These are phyloP conservation scores for Drosophila recens DNA, from an alignment of 2,888 invertebrate genomes.

Conservation along the genomic window DNA sequence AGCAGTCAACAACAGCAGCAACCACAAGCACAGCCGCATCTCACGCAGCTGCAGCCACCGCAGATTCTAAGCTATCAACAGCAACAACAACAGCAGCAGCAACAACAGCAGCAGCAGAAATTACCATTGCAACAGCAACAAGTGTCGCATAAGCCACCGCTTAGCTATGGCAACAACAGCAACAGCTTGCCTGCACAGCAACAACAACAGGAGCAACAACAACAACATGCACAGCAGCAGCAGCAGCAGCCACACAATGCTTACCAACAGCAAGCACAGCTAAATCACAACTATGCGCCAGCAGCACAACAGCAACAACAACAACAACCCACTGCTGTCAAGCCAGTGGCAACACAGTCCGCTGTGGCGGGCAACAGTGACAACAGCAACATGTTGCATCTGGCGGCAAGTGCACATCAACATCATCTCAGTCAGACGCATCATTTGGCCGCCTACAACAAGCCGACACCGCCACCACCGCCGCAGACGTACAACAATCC, in stretches of 20 bases:
- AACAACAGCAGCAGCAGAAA: slow-evolving; percentile 52
- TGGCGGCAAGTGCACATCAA: slow-evolving; percentile 65
- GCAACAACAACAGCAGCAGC: slow-evolving; percentile 47
- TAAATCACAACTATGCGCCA: slow-evolving; percentile 58
- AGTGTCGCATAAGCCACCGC: slow-evolving; percentile 48
- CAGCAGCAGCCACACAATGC: slow-evolving; percentile 45
- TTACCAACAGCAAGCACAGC: slow-evolving; percentile 48
- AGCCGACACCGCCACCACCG: slow-evolving; percentile 80
- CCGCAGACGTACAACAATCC: slow-evolving; percentile 83
- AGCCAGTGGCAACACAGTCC: slow-evolving; percentile 58
- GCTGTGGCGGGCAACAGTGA: slow-evolving; percentile 44
- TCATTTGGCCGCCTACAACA: slow-evolving; percentile 83
- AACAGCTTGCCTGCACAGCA: slow-evolving; percentile 43
- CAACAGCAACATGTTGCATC: slow-evolving; percentile 70
- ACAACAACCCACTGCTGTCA: slow-evolving; percentile 51
- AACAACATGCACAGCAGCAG: slow-evolving; percentile 41
- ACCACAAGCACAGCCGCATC: slow-evolving; percentile 67
- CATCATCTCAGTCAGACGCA: slow-evolving; percentile 83
- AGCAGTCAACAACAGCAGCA: slow-evolving; percentile 53
- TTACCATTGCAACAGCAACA: slow-evolving; percentile 48
- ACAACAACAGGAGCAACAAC: slow-evolving; percentile 38
- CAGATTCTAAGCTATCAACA: slow-evolving; percentile 58
- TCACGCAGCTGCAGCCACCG: slow-evolving; percentile 62
- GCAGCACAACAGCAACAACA: slow-evolving; percentile 31
- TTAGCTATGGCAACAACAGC: slow-evolving; percentile 47